Percentiles rank a stretch among this genome's conserved stretches.
phyloP scores from a whole-genome alignment of 2,888 invertebrate species.

The Psylliodes chrysocephalus region DNA sequence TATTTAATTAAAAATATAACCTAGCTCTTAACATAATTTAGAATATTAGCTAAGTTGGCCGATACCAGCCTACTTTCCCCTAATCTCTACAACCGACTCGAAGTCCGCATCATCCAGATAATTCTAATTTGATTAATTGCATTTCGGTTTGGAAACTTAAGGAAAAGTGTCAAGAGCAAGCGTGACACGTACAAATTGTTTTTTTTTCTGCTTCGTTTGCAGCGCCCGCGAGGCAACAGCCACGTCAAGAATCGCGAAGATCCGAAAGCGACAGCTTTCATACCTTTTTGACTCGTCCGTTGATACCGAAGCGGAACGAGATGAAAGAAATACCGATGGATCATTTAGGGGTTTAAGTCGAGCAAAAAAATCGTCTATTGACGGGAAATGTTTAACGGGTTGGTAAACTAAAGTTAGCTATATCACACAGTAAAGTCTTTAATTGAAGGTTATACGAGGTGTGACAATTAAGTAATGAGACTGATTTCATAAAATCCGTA shows the following conservation, averaged over 20 bases:
- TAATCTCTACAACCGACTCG: background rate
- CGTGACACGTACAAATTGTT: constrained; percentile 12
- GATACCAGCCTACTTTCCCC: too few relatives aligned
- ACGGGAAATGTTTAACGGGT: background rate
- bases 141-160: background rate
- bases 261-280: constrained; percentile 7
- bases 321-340: background rate
- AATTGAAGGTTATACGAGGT: too few relatives aligned
- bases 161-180: constrained; percentile 2
- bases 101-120: background rate
- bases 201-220: constrained; percentile 7
- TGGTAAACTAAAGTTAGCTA: too few relatives aligned
- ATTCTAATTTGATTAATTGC: constrained; percentile 10
- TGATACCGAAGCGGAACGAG: background rate
- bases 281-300: constrained; percentile 11
- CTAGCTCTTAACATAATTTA: too few relatives aligned
- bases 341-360: background rate
- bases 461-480: too few relatives aligned
- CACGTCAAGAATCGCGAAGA: constrained; percentile 4
- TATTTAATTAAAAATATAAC: too few relatives aligned
- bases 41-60: too few relatives aligned
- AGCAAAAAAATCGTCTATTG: background rate
- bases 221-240: background rate
- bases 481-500: too few relatives aligned
- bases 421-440: too few relatives aligned